phyloP scores from a whole-genome alignment of 2,113 vertebrate species.

The Colistium nudipinnis region DNA sequence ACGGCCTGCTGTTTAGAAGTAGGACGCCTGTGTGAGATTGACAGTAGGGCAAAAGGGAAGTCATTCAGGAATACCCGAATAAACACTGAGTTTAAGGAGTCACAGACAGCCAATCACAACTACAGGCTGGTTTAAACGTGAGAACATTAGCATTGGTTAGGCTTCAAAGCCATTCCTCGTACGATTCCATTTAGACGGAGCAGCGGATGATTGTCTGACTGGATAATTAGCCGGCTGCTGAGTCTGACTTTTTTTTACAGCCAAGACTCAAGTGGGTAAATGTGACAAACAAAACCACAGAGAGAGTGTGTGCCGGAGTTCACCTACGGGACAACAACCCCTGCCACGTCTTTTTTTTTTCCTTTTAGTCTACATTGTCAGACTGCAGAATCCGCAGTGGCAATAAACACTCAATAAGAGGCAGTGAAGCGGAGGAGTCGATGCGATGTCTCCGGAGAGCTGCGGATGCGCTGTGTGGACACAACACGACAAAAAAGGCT shows the following conservation, averaged over 20 bases:
- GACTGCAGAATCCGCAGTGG: slow-evolving; percentile 4
- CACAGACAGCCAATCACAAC: neutral
- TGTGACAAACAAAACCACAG: slow-evolving; percentile 61
- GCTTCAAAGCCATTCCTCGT: slow-evolving; percentile 18
- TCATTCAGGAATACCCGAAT: slow-evolving; percentile 28
- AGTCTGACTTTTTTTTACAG: slow-evolving; percentile 51
- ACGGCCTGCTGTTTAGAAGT: slow-evolving; percentile 66
- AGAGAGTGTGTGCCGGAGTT: slow-evolving; percentile 61
- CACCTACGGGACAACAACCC: slow-evolving; percentile 41
- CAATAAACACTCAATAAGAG: neutral
- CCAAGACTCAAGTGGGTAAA: slow-evolving; percentile 64
- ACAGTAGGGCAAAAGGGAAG: slow-evolving; percentile 31
- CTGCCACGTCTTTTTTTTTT: slow-evolving; percentile 6
- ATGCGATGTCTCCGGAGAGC: slow-evolving; percentile 4
- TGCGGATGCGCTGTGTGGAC: slow-evolving; percentile 11
- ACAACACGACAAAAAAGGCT: slow-evolving; percentile 7
- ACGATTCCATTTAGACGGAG: slow-evolving; percentile 40
- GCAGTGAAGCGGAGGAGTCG: neutral
- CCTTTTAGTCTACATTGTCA: too few species aligned
- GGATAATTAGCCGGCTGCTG: slow-evolving; percentile 46
- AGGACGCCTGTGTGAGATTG: slow-evolving; percentile 53
- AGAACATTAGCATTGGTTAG: slow-evolving; percentile 5
- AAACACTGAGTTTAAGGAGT: slow-evolving; percentile 27
- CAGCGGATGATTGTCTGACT: slow-evolving; percentile 43
- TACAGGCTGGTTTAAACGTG: neutral